Evolutionary conservation across 2,797 vertebrate genomes (phyloP).

Genomic region (Rhinella marina): DNA sequence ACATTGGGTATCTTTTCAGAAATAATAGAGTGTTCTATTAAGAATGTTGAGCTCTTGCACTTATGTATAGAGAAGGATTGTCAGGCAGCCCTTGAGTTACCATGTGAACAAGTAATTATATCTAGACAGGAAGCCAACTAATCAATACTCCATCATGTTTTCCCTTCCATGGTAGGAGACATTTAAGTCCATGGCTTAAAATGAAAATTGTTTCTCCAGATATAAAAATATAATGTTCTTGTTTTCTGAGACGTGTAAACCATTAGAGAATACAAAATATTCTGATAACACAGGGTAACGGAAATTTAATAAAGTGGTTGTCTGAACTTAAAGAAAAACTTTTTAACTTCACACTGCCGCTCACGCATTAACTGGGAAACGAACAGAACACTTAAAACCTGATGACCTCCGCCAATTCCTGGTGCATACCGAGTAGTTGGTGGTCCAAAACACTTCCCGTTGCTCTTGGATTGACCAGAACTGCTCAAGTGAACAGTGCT

Average conservation of each 20-base stretch:
- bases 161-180: neutral
- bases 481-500: too few species aligned
- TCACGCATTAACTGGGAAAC: too few species aligned
- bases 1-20: neutral
- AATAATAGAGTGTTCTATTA: neutral
- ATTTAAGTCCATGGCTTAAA: neutral
- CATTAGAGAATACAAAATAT: neutral
- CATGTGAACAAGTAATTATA: constrained; percentile 27
- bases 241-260: neutral
- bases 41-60: neutral
- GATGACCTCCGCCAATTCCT: too few species aligned
- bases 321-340: too few species aligned
- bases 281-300: neutral
- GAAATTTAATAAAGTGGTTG: too few species aligned
- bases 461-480: too few species aligned
- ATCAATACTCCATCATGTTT: constrained; percentile 39
- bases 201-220: neutral
- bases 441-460: too few species aligned
- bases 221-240: neutral
- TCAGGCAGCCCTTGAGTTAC: constrained; percentile 14
- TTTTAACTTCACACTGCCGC: too few species aligned
- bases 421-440: too few species aligned
- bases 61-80: neutral
- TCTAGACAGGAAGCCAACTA: neutral
- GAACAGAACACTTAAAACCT: too few species aligned